Percentiles rank a stretch among this genome's conserved stretches.
Conservation (phyloP, 2,888 invertebrate genomes). For the Prosapia bicincta region DNA sequence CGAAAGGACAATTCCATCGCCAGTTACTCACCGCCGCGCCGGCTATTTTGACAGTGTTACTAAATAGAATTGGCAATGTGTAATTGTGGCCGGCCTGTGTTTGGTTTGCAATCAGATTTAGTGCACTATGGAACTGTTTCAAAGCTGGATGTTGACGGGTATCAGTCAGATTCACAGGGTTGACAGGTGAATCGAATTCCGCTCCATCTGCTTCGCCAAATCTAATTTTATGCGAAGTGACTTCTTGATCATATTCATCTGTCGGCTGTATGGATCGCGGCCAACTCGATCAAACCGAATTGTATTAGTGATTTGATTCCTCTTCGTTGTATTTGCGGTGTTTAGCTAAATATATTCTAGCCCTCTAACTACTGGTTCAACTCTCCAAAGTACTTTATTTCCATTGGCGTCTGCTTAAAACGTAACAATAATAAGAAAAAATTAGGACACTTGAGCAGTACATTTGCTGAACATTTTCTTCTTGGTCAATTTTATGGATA, state of each 20-base stretch:
- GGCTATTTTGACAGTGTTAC: not conserved
- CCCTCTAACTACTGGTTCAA: too few species aligned
- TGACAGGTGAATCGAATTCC: conserved; percentile 25
- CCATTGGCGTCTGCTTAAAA: too few species aligned
- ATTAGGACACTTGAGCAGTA: too few species aligned
- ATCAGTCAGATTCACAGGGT: not conserved
- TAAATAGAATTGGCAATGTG: not conserved
- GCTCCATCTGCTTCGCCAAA: conserved; percentile 10
- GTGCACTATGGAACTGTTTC: not conserved
- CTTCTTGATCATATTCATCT: not conserved
- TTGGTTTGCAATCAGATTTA: not conserved
- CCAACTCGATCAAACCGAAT: not conserved
- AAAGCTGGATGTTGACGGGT: not conserved
- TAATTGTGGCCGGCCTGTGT: not conserved
- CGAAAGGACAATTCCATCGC: too few species aligned
- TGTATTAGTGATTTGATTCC: too few species aligned
- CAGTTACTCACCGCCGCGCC: not conserved
- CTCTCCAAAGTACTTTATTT: too few species aligned
- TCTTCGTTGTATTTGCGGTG: too few species aligned
- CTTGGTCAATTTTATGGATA: too few species aligned
- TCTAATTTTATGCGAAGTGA: conserved; percentile 16
- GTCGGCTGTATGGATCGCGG: not conserved
- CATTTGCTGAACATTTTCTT: too few species aligned
- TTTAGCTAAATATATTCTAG: too few species aligned
- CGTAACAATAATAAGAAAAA: too few species aligned